A percentile compares a stretch with the other conserved stretches of the same genome.
phyloP scores from a whole-genome alignment of 2,888 invertebrate genomes.

The Tiliacea aurago region DNA sequence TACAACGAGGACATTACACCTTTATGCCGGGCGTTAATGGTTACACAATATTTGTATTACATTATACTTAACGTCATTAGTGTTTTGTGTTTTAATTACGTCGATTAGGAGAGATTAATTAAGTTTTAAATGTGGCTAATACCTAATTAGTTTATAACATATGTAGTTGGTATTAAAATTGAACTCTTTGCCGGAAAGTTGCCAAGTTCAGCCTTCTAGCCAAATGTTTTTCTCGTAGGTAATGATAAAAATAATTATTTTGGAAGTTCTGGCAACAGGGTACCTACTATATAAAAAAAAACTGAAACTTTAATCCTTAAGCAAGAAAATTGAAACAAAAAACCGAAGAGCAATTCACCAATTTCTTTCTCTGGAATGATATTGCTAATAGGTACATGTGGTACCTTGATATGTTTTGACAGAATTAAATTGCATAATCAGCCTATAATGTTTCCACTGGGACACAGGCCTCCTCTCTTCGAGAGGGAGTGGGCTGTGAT shows the following conservation, averaged over 20 bases:
- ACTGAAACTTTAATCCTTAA: neutral
- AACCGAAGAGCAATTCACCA: neutral
- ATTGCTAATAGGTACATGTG: neutral
- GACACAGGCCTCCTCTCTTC: too few relatives aligned
- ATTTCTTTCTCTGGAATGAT: neutral
- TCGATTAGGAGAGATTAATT: conserved; percentile 40
- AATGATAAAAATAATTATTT: neutral
- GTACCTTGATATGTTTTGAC: neutral
- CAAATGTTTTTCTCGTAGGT: neutral
- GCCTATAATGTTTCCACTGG: too few relatives aligned
- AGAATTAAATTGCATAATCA: neutral
- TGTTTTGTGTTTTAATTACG: conserved; percentile 55
- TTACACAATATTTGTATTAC: conserved; percentile 58
- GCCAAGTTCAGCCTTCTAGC: neutral
- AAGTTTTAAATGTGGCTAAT: conserved; percentile 37
- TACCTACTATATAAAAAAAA: neutral
- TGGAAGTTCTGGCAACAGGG: neutral
- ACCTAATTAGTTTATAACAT: conserved; percentile 4
- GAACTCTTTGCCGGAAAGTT: neutral
- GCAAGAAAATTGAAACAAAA: neutral
- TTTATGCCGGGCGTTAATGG: conserved; percentile 51
- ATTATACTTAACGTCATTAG: conserved; percentile 57
- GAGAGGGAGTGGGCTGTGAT: too few relatives aligned
- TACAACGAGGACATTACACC: conserved; percentile 61
- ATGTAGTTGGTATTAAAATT: neutral